Percentiles rank a stretch among this genome's conserved stretches.
Conservation (phyloP, 2,113 vertebrate genomes). For the Dascyllus trimaculatus region DNA sequence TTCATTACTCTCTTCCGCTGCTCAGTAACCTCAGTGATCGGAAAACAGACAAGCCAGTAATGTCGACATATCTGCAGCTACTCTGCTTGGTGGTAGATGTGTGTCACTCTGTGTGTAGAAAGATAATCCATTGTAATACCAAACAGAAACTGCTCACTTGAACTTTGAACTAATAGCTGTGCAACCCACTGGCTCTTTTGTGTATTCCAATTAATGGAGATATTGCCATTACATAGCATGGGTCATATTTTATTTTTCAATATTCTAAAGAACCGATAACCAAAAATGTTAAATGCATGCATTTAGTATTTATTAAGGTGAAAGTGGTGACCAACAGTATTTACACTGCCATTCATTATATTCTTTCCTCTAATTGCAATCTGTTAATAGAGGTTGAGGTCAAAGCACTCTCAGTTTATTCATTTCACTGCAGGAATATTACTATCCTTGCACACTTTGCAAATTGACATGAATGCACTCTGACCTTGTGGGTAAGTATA, state of each 20-base stretch:
- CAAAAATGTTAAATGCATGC: background rate
- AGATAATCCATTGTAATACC: background rate
- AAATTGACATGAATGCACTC: background rate
- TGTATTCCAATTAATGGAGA: background rate
- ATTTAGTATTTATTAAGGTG: background rate
- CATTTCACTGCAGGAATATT: background rate
- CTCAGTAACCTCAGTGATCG: constrained; percentile 16
- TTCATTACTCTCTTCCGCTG: constrained; percentile 33
- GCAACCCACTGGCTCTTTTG: background rate
- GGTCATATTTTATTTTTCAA: background rate
- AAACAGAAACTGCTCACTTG: background rate
- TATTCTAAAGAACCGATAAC: too few relatives aligned
- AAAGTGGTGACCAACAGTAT: background rate
- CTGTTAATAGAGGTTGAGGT: background rate
- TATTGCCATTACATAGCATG: background rate
- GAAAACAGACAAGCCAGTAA: constrained; percentile 14
- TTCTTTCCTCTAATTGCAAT: background rate
- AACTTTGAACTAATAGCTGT: background rate
- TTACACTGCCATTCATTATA: background rate
- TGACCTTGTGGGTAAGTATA: background rate
- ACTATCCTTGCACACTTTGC: background rate
- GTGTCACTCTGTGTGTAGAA: background rate
- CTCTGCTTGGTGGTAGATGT: constrained; percentile 9
- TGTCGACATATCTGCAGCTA: constrained; percentile 3
- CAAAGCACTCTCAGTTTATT: background rate